A percentile compares a stretch with the other conserved stretches of the same genome.
Evolutionary conservation across 2,113 vertebrate genomes (phyloP).

Genomic region (Polypterus senegalus): DNA sequence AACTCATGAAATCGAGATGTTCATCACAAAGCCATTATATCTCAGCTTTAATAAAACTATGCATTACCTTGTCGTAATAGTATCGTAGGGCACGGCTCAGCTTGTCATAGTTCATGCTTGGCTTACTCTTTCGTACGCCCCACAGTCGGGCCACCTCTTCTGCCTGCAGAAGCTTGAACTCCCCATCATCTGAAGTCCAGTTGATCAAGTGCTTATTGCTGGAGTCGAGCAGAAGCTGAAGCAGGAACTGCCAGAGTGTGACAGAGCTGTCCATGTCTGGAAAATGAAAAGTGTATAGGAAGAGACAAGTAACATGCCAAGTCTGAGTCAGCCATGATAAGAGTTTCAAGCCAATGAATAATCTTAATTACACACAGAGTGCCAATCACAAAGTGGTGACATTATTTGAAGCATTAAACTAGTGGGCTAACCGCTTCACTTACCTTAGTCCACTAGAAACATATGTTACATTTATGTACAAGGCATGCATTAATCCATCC

Average conservation of each 20-base stretch:
- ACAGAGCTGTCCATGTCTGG: slow-evolving; percentile 93
- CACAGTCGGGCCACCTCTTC: slow-evolving; percentile 94
- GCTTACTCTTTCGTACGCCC: slow-evolving; percentile 95
- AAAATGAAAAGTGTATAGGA: slow-evolving; percentile 1
- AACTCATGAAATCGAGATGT: background rate
- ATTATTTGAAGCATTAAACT: too few relatives aligned
- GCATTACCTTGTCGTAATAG: slow-evolving; percentile 93
- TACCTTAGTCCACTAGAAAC: too few relatives aligned
- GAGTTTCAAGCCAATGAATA: too few relatives aligned
- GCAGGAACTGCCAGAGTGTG: slow-evolving; percentile 97
- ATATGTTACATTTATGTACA: too few relatives aligned
- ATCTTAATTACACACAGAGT: too few relatives aligned
- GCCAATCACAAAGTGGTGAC: too few relatives aligned
- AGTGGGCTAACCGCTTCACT: too few relatives aligned
- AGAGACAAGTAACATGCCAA: too few relatives aligned
- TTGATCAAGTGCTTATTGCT: slow-evolving; percentile 82
- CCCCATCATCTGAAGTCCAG: slow-evolving; percentile 89
- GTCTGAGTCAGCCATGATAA: too few relatives aligned
- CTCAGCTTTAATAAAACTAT: background rate
- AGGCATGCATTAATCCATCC: too few relatives aligned
- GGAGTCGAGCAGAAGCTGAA: slow-evolving; percentile 85
- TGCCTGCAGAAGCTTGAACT: slow-evolving; percentile 92
- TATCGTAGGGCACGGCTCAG: slow-evolving; percentile 94
- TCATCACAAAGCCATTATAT: background rate
- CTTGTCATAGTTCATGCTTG: slow-evolving; percentile 97